Conservation (phyloP, 2,113 vertebrate genomes). For the Jacana jacana region DNA sequence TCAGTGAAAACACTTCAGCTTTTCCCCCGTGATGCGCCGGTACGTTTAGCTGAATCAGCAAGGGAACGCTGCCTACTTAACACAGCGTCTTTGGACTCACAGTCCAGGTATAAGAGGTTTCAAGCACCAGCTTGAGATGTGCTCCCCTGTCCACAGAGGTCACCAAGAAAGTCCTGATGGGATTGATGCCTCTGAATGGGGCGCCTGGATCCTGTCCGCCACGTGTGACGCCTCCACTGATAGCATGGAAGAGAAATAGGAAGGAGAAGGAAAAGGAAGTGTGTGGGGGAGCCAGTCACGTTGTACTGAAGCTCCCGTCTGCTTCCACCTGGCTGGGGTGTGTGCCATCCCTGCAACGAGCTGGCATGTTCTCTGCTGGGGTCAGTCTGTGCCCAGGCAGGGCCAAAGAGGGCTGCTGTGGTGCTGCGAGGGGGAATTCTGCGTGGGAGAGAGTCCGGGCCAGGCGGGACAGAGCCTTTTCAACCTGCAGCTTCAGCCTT, state of each 20-base stretch:
- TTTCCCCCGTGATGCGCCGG: neutral
- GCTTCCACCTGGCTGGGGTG: neutral
- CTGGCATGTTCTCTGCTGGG: neutral
- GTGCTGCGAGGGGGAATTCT: rapidly evolving
- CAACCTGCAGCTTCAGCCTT: neutral
- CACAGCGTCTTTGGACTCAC: neutral
- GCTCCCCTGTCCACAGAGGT: neutral
- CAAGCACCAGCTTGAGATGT: neutral
- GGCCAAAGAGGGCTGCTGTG: neutral
- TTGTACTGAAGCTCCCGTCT: neutral
- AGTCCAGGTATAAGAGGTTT: neutral
- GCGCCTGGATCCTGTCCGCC: neutral
- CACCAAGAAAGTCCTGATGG: neutral
- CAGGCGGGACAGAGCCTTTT: neutral
- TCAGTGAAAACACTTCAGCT: slow-evolving; percentile 24
- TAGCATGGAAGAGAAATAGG: neutral
- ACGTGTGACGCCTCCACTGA: rapidly evolving
- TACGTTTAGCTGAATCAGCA: slow-evolving; percentile 46
- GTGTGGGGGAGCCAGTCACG: rapidly evolving
- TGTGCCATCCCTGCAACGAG: neutral
- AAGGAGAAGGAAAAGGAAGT: neutral
- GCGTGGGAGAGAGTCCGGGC: rapidly evolving
- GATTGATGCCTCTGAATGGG: neutral
- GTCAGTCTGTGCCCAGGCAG: neutral
- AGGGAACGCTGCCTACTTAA: neutral